Percentiles rank a stretch among this genome's conserved stretches.
Evolutionary conservation across 2,797 vertebrate species (phyloP).

Genomic region (Danio kyathit): DNA sequence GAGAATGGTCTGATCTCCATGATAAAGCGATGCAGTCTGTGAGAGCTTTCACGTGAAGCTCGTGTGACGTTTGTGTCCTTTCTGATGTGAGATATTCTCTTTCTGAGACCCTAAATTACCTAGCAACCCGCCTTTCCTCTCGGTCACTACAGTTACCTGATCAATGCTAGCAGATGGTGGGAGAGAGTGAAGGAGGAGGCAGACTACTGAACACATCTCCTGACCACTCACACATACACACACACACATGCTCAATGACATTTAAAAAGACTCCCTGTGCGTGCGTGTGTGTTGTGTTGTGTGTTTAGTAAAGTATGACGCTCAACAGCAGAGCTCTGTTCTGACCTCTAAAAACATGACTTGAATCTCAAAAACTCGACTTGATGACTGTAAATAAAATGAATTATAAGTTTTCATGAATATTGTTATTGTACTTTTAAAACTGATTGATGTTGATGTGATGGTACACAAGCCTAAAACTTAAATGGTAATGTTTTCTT

Average conservation of each 20-base stretch:
- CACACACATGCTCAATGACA: conserved; percentile 10
- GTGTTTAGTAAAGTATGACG: neutral
- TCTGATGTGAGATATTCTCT: conserved; percentile 49
- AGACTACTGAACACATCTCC: neutral
- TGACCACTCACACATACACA: neutral
- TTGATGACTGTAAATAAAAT: no score
- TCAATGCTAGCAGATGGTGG: conserved; percentile 48
- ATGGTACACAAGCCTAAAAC: no score
- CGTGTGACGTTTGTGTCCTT: conserved; percentile 40
- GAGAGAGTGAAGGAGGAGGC: neutral
- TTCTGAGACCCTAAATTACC: conserved; percentile 52
- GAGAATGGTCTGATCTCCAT: conserved; percentile 43
- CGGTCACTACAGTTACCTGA: conserved; percentile 53
- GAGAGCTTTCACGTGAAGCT: conserved; percentile 32
- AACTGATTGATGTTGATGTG: no score
- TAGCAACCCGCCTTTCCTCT: conserved; percentile 60
- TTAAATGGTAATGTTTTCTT: no score
- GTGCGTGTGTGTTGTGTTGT: no score
- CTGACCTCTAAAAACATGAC: no score
- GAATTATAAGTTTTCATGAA: no score
- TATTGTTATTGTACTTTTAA: no score
- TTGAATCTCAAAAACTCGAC: no score
- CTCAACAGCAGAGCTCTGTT: neutral
- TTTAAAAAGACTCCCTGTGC: neutral
- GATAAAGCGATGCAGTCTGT: conserved; percentile 36